These are phyloP conservation scores for Argyrosomus japonicus DNA, from an alignment of 2,113 vertebrate genomes.

Conservation along the genomic window DNA sequence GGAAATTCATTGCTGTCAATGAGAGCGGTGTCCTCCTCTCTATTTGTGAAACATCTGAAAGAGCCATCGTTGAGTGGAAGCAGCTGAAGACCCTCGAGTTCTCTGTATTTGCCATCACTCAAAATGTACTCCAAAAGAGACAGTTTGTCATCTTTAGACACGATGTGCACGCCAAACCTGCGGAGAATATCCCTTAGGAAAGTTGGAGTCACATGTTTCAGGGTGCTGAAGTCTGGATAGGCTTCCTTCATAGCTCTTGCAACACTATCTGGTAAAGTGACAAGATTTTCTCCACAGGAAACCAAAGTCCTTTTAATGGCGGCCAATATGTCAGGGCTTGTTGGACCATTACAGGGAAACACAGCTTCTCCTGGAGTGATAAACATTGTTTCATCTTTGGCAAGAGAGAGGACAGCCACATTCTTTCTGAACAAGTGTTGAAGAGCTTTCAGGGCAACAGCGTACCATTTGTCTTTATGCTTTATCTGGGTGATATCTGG, in stretches of 20 bases:
- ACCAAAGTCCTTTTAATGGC: constrained; percentile 77
- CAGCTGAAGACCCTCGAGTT: constrained; percentile 84
- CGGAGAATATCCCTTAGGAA: constrained; percentile 77
- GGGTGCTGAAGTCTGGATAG: constrained; percentile 9
- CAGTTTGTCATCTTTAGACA: constrained; percentile 66
- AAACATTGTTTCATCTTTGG: constrained; percentile 46
- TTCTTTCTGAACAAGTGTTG: constrained; percentile 71
- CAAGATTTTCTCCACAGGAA: constrained; percentile 77
- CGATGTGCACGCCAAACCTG: background rate
- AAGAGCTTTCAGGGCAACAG: constrained; percentile 76
- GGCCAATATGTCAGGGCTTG: constrained; percentile 18
- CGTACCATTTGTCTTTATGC: constrained; percentile 78
- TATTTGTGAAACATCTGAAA: constrained; percentile 79
- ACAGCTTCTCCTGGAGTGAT: constrained; percentile 81
- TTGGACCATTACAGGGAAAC: constrained; percentile 70
- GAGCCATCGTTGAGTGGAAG: constrained; percentile 84
- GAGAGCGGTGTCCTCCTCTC: constrained; percentile 77
- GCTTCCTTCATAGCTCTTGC: constrained; percentile 67
- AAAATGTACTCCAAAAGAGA: constrained; percentile 83
- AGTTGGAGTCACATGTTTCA: constrained; percentile 76
- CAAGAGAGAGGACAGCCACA: constrained; percentile 77
- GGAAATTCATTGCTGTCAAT: constrained; percentile 83
- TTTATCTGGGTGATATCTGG: constrained; percentile 76
- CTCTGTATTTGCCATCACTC: constrained; percentile 77
- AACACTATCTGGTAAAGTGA: constrained; percentile 76